A percentile compares a stretch with the other conserved stretches of the same genome.
Conservation (phyloP, 2,113 vertebrate genomes). For the Alethe diademata region DNA sequence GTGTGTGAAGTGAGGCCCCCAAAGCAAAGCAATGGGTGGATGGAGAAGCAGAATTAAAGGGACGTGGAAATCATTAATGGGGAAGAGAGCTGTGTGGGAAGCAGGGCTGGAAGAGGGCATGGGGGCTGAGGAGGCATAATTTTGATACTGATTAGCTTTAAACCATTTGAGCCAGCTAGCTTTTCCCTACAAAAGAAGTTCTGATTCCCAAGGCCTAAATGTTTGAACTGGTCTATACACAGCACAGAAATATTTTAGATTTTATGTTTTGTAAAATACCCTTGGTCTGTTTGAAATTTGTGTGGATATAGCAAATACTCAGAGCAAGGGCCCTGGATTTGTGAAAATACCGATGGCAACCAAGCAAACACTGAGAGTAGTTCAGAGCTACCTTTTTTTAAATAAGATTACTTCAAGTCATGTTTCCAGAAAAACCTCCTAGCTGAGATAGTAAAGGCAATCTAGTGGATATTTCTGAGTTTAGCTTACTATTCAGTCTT, state of each 20-base stretch:
- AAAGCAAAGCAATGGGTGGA: neutral
- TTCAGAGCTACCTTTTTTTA: neutral
- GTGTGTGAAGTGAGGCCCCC: neutral
- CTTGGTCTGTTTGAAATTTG: neutral
- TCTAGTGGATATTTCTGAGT: neutral
- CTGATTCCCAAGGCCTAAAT: neutral
- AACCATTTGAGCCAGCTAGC: neutral
- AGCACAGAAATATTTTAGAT: neutral
- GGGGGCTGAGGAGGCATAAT: neutral
- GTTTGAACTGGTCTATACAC: neutral
- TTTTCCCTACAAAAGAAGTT: neutral
- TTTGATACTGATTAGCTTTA: neutral
- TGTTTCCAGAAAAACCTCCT: neutral
- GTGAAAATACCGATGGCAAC: neutral
- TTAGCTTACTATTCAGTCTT: neutral
- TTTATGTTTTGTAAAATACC: neutral
- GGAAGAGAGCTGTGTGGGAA: fast-evolving
- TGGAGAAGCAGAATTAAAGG: neutral
- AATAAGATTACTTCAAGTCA: neutral
- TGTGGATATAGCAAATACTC: neutral
- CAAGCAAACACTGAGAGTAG: neutral
- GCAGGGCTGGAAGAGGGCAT: fast-evolving
- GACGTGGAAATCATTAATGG: fast-evolving
- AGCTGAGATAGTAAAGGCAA: neutral
- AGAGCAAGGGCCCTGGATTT: neutral